Evolutionary conservation across 2,888 invertebrate species (phyloP).

Genomic region (Nymphalis polychloros): DNA sequence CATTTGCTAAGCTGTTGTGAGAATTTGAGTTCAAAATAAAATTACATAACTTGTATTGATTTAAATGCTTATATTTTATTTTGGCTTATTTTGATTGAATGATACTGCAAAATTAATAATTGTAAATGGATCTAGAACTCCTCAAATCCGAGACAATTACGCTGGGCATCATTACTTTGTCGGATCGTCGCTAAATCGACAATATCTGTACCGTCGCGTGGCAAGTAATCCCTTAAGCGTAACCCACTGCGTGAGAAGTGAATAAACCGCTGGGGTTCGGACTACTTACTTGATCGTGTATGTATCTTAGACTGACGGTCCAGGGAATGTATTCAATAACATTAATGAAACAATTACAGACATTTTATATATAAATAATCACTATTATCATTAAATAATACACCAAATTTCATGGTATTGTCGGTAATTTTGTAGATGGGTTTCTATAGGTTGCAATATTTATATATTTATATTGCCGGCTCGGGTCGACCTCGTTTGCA

Average conservation of each 20-base stretch:
- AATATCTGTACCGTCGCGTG: constrained; percentile 79
- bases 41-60: neutral
- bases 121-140: constrained; percentile 49
- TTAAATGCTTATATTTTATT: neutral
- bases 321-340: neutral
- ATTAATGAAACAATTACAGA: neutral
- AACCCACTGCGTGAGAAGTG: constrained; percentile 75
- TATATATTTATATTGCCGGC: too few species aligned
- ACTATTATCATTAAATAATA: too few species aligned
- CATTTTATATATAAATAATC: too few species aligned
- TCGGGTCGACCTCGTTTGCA: too few species aligned
- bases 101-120: constrained; percentile 45
- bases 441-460: too few species aligned
- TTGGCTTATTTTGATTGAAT: neutral
- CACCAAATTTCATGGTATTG: too few species aligned
- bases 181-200: constrained; percentile 69
- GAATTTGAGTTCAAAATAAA: neutral
- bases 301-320: constrained; percentile 55
- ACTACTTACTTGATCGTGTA: constrained; percentile 74
- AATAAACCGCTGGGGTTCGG: constrained; percentile 73
- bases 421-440: too few species aligned
- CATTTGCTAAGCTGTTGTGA: too few species aligned
- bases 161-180: constrained; percentile 65
- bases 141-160: constrained; percentile 53
- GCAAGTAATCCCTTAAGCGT: constrained; percentile 72